These are phyloP conservation scores for Pseudanteris insignis DNA, from an alignment of 2,888 invertebrate species.

Conservation along the genomic window DNA sequence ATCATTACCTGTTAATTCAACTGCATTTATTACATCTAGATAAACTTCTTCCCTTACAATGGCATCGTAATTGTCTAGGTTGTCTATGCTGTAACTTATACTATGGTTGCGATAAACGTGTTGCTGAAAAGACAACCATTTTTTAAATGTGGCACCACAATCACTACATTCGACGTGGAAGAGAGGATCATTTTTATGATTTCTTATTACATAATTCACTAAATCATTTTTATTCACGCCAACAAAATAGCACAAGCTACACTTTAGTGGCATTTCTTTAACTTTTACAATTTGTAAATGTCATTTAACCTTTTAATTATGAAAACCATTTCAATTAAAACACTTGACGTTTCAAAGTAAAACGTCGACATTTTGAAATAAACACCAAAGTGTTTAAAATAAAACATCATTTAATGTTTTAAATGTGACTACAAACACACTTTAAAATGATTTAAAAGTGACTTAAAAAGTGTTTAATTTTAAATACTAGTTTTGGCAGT, in stretches of 20 bases:
- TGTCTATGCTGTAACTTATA: not conserved
- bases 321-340: no score
- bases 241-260: slow-evolving; percentile 1
- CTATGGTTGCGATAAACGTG: not conserved
- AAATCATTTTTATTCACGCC: not conserved
- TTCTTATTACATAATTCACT: slow-evolving; percentile 7
- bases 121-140: slow-evolving; percentile 8
- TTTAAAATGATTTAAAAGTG: no score
- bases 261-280: slow-evolving; percentile 1
- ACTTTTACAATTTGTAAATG: not conserved
- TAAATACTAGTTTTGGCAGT: no score
- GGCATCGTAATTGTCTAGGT: not conserved
- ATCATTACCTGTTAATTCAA: no score
- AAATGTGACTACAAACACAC: not conserved
- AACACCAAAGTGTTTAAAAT: slow-evolving; percentile 1
- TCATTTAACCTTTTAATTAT: no score
- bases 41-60: no score
- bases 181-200: slow-evolving; percentile 8
- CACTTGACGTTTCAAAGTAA: no score
- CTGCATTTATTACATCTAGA: no score
- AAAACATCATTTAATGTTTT: not conserved
- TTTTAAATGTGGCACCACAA: slow-evolving; percentile 3
- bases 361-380: no score
- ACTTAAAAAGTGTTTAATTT: no score
- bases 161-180: slow-evolving; percentile 2